These are phyloP conservation scores for Synchiropus splendidus DNA, from an alignment of 2,113 vertebrate species.

Conservation along the genomic window DNA sequence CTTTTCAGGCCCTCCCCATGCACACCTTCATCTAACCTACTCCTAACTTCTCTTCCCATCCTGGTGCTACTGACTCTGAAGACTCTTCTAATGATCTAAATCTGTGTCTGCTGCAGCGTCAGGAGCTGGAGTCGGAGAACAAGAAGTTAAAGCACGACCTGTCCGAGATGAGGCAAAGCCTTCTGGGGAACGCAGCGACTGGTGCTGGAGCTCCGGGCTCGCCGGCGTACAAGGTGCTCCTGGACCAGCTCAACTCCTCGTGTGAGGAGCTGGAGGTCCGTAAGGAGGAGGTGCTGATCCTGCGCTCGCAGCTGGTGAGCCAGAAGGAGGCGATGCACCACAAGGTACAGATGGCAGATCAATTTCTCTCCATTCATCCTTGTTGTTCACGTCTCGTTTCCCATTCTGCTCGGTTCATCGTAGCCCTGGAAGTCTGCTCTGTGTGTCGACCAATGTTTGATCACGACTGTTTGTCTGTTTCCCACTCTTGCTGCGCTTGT, in stretches of 20 bases:
- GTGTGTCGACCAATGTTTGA: too few species aligned
- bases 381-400: neutral
- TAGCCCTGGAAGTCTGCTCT: too few species aligned
- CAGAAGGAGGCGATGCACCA: conserved; percentile 92
- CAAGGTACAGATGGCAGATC: conserved; percentile 73
- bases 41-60: too few species aligned
- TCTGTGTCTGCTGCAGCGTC: conserved; percentile 71
- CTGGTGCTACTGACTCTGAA: too few species aligned
- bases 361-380: neutral
- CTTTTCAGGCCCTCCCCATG: too few species aligned
- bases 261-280: conserved; percentile 94
- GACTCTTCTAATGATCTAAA: too few species aligned
- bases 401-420: too few species aligned
- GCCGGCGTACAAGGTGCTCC: conserved; percentile 84
- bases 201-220: conserved; percentile 77
- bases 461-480: neutral
- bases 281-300: conserved; percentile 94
- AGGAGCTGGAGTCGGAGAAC: conserved; percentile 96
- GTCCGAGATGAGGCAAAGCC: conserved; percentile 81
- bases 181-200: conserved; percentile 72
- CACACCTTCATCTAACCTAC: too few species aligned
- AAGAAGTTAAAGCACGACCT: conserved; percentile 93
- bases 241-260: conserved; percentile 87
- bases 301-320: conserved; percentile 95
- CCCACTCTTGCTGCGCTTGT: conserved; percentile 6